Evolutionary conservation across 2,113 vertebrate genomes (phyloP).

Genomic region (Xiphorhynchus elegans): DNA sequence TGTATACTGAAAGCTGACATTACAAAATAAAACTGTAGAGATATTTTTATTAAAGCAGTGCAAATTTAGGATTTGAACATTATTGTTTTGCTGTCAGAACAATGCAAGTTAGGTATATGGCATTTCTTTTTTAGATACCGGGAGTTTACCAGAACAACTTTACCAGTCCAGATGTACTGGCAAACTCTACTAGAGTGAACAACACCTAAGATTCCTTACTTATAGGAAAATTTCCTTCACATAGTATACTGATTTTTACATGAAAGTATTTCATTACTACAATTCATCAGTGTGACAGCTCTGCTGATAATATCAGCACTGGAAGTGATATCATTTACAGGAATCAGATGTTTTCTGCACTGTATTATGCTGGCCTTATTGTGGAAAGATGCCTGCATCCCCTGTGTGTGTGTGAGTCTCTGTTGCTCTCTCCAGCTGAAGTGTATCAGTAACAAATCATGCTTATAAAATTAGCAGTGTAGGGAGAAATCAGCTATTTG

Average conservation of each 20-base stretch:
- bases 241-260: neutral
- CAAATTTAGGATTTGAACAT: neutral
- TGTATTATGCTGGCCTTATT: neutral
- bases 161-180: neutral
- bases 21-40: neutral
- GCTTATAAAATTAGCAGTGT: neutral
- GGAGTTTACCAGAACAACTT: neutral
- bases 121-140: neutral
- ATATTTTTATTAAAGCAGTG: neutral
- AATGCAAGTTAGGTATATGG: neutral
- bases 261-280: neutral
- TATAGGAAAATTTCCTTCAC: neutral
- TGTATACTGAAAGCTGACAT: neutral
- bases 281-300: neutral
- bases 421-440: neutral
- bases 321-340: neutral
- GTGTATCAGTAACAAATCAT: neutral
- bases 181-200: neutral
- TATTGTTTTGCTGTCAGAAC: neutral
- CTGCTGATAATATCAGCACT: neutral
- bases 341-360: neutral
- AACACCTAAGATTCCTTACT: neutral
- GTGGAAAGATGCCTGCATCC: neutral
- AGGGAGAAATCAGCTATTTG: neutral
- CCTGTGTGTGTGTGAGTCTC: neutral